A percentile compares a stretch with the other conserved stretches of the same genome.
These are phyloP conservation scores for Chelonia mydas DNA, from an alignment of 2,797 vertebrate species.

Conservation along the genomic window DNA sequence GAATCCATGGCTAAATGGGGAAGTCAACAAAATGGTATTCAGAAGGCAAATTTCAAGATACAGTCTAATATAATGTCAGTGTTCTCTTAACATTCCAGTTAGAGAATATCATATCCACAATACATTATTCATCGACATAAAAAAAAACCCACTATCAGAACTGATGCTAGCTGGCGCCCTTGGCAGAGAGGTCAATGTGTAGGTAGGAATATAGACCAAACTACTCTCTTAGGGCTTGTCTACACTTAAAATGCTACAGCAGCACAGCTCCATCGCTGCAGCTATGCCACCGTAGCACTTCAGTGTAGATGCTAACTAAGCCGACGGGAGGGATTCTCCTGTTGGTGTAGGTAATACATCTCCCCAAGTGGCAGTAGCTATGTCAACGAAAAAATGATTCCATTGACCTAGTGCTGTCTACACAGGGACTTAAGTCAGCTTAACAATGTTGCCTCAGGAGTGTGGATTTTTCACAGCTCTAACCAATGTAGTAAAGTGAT, in stretches of 20 bases:
- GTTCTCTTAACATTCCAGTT: neutral
- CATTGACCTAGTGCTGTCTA: neutral
- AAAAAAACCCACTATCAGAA: neutral
- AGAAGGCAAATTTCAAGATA: neutral
- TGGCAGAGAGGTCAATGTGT: neutral
- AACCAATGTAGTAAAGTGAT: neutral
- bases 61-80: neutral
- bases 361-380: neutral
- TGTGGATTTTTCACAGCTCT: neutral
- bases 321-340: neutral
- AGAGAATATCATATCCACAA: neutral
- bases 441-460: neutral
- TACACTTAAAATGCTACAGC: neutral
- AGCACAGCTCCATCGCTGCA: neutral
- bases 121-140: neutral
- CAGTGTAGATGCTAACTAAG: neutral
- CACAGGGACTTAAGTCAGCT: neutral
- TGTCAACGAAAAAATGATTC: neutral
- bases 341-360: neutral
- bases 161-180: neutral
- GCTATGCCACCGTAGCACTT: neutral
- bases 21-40: conserved; percentile 26
- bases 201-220: neutral
- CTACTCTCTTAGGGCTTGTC: neutral
- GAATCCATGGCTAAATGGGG: conserved; percentile 47